phyloP scores from a whole-genome alignment of 2,888 invertebrate genomes.

The Eupithecia centaureata region DNA sequence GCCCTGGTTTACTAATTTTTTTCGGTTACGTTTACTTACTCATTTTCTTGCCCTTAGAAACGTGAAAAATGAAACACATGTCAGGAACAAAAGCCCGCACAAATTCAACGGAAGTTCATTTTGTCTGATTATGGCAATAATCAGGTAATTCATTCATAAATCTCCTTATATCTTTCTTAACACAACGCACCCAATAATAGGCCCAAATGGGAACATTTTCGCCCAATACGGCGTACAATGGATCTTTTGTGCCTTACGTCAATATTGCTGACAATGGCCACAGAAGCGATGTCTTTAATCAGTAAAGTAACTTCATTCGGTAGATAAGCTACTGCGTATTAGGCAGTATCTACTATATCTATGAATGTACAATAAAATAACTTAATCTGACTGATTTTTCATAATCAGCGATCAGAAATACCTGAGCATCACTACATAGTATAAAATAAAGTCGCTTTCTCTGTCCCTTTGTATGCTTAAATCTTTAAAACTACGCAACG shows the following conservation, averaged over 20 bases:
- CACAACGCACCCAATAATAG: constrained; percentile 13
- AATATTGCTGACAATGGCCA: constrained; percentile 26
- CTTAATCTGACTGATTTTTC: too few relatives aligned
- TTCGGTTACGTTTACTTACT: neutral
- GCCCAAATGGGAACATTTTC: constrained; percentile 19
- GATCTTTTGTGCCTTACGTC: constrained; percentile 27
- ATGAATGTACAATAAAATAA: too few relatives aligned
- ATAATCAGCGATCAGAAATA: too few relatives aligned
- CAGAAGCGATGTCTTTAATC: neutral
- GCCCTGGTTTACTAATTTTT: too few relatives aligned
- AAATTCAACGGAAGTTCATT: neutral
- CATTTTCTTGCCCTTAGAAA: neutral
- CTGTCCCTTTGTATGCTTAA: too few relatives aligned
- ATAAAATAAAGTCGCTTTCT: too few relatives aligned
- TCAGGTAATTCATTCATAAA: neutral
- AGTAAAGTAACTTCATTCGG: neutral
- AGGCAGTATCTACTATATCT: too few relatives aligned
- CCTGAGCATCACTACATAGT: too few relatives aligned
- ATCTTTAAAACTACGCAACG: too few relatives aligned
- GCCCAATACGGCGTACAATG: constrained; percentile 22
- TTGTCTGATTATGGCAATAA: neutral
- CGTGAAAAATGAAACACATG: neutral
- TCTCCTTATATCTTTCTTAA: constrained; percentile 5
- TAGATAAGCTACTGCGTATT: too few relatives aligned
- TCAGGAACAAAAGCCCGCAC: neutral